Evolutionary conservation across 2,888 invertebrate species (phyloP).

Genomic region (Halictus ligatus): DNA sequence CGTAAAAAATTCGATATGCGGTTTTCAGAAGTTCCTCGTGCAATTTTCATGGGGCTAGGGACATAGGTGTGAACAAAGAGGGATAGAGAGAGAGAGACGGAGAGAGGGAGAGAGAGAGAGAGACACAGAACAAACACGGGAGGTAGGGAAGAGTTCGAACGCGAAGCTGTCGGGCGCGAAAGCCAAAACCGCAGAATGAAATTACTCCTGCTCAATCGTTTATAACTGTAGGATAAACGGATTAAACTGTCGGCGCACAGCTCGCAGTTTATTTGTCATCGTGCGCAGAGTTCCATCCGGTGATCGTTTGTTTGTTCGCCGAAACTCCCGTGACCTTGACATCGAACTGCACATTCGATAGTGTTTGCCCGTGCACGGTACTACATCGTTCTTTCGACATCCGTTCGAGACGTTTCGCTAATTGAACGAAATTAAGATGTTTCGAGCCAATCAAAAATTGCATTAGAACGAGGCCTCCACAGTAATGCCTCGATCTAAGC

Average conservation of each 20-base stretch:
- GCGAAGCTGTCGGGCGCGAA: constrained; percentile 72
- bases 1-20: constrained; percentile 68
- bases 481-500: no score
- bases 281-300: constrained; percentile 60
- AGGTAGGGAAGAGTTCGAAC: constrained; percentile 41
- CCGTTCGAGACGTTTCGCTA: neutral
- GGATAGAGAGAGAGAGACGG: neutral
- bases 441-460: no score
- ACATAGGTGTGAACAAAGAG: constrained; percentile 53
- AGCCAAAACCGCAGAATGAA: constrained; percentile 80
- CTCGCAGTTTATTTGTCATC: constrained; percentile 76
- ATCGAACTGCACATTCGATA: constrained; percentile 7
- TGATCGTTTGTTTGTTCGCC: constrained; percentile 47
- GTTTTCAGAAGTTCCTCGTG: constrained; percentile 68
- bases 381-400: neutral
- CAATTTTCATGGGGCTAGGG: constrained; percentile 62
- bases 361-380: constrained; percentile 3
- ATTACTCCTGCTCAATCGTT: constrained; percentile 81
- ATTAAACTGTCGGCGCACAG: constrained; percentile 76
- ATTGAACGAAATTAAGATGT: no score
- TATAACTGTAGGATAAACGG: constrained; percentile 77
- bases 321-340: constrained; percentile 63
- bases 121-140: constrained; percentile 12
- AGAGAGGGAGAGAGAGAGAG: constrained; percentile 22
- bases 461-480: no score